Evolutionary conservation across 2,797 vertebrate genomes (phyloP).

Genomic region (Amniataba percoides): DNA sequence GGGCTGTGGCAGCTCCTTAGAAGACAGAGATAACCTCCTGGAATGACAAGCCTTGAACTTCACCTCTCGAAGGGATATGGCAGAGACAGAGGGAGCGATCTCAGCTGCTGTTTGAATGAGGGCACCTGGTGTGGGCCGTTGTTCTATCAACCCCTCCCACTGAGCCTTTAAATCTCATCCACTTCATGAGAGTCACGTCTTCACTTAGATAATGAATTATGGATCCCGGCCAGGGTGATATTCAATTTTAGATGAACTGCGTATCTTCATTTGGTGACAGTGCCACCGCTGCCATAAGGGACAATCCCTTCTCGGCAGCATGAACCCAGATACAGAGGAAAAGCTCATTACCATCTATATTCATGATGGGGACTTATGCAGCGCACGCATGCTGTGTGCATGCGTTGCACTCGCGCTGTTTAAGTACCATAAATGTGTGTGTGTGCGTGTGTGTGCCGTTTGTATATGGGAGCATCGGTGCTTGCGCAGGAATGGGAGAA

Average conservation of each 20-base stretch:
- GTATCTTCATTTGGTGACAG: constrained; percentile 81
- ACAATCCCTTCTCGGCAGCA: constrained; percentile 71
- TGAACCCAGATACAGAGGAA: constrained; percentile 66
- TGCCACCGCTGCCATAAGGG: constrained; percentile 66
- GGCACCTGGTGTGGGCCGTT: constrained; percentile 66
- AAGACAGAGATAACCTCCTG: constrained; percentile 71
- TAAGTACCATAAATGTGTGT: constrained; percentile 5
- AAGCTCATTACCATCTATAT: constrained; percentile 80
- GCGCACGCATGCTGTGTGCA: constrained; percentile 34
- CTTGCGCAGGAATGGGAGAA: constrained; percentile 22
- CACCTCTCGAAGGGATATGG: constrained; percentile 57
- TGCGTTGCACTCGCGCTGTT: constrained; percentile 38
- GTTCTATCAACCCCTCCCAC: constrained; percentile 66
- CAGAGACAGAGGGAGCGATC: constrained; percentile 61
- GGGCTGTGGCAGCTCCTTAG: constrained; percentile 47
- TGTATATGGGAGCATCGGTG: constrained; percentile 31
- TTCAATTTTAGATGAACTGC: constrained; percentile 86
- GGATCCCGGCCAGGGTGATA: constrained; percentile 78
- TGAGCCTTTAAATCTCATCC: constrained; percentile 80
- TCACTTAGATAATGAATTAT: constrained; percentile 86
- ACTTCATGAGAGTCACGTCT: constrained; percentile 80
- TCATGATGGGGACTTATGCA: constrained; percentile 73
- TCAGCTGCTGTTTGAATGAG: constrained; percentile 68
- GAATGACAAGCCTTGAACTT: constrained; percentile 70
- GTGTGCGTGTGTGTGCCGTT: constrained; percentile 28